Evolutionary conservation across 2,888 invertebrate genomes (phyloP).

Genomic region (Leucoma salicis): DNA sequence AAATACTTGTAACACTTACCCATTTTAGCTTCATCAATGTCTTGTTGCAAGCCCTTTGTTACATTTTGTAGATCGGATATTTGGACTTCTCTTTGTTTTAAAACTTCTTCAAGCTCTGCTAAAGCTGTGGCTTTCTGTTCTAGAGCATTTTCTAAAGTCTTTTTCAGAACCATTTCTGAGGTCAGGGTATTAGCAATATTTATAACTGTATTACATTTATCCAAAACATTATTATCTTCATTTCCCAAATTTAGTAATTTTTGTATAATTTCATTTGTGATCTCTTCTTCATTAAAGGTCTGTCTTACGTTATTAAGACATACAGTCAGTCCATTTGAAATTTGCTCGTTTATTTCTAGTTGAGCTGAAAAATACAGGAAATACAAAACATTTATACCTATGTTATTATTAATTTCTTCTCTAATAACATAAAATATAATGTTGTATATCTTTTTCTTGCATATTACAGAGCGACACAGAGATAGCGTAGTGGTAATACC

Average conservation of each 20-base stretch:
- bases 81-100: constrained; percentile 39
- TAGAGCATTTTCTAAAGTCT: constrained; percentile 38
- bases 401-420: too few species aligned
- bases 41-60: constrained; percentile 38
- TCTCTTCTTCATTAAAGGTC: constrained; percentile 31
- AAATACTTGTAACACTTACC: constrained; percentile 48
- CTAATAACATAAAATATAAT: too few species aligned
- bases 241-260: constrained; percentile 14
- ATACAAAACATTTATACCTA: too few species aligned
- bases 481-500: too few species aligned
- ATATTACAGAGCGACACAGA: too few species aligned
- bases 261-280: constrained; percentile 31
- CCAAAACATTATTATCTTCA: constrained; percentile 11
- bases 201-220: constrained; percentile 39
- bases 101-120: constrained; percentile 33
- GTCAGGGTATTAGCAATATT: constrained; percentile 39
- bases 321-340: constrained; percentile 29
- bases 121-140: constrained; percentile 35
- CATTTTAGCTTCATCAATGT: constrained; percentile 36
- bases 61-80: constrained; percentile 39
- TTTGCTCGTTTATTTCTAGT: constrained; percentile 26
- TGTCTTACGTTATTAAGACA: constrained; percentile 38
- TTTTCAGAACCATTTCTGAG: constrained; percentile 36
- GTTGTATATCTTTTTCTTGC: too few species aligned
- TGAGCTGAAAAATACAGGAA: constrained; percentile 36